phyloP scores from a whole-genome alignment of 2,113 vertebrate species.

The Dolichotis patagonum region DNA sequence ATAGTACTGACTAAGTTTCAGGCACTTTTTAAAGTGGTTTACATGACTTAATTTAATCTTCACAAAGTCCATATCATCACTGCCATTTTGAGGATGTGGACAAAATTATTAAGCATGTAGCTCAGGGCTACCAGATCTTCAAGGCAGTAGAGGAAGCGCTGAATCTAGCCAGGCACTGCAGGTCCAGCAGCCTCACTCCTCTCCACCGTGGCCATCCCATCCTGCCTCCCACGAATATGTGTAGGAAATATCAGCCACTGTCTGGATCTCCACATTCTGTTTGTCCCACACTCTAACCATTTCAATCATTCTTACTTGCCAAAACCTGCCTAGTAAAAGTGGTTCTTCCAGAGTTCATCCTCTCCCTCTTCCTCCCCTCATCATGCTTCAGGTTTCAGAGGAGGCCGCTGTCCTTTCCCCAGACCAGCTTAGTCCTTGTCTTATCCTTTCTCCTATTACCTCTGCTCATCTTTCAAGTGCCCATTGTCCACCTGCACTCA shows the following conservation, averaged over 20 bases:
- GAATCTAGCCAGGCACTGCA: not conserved
- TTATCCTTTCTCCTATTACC: not conserved
- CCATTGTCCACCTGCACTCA: not conserved
- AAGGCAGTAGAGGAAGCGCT: not conserved
- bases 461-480: not conserved
- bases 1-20: not conserved
- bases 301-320: not conserved
- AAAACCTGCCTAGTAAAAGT: not conserved
- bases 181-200: not conserved
- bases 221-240: not conserved
- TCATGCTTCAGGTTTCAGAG: not conserved
- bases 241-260: no score
- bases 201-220: rapidly evolving
- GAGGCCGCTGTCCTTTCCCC: not conserved
- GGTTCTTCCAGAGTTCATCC: not conserved
- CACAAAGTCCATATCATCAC: not conserved
- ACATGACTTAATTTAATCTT: not conserved
- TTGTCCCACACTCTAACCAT: no score
- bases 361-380: not conserved
- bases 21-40: not conserved
- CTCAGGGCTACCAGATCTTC: not conserved
- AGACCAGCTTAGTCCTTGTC: not conserved
- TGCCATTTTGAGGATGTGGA: not conserved
- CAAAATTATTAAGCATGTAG: not conserved
- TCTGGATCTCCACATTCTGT: not conserved